phyloP scores from a whole-genome alignment of 2,888 invertebrate species.

The Lordiphosa andalusiaca region DNA sequence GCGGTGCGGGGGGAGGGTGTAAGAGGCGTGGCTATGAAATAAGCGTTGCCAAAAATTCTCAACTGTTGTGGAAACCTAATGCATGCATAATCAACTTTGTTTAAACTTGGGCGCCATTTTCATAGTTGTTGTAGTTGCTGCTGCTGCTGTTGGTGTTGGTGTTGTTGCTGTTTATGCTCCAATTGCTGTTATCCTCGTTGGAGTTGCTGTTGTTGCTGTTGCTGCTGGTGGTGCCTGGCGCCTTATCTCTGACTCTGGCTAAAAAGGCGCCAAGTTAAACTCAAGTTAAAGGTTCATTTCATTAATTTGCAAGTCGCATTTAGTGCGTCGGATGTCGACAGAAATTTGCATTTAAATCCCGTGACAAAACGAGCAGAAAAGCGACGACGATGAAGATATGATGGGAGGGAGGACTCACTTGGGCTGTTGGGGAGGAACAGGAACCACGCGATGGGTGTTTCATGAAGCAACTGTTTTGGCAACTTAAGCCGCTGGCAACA shows the following conservation, averaged over 20 bases:
- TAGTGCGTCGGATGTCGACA: constrained; percentile 70
- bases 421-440: constrained; percentile 26
- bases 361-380: constrained; percentile 72
- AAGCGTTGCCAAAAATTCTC: constrained; percentile 64
- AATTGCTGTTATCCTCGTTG: constrained; percentile 47
- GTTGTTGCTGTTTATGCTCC: constrained; percentile 61
- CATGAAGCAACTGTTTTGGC: too few species aligned
- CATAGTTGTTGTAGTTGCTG: constrained; percentile 26
- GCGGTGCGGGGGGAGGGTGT: not conserved
- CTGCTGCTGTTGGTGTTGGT: constrained; percentile 15
- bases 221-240: constrained; percentile 39
- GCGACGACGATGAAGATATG: constrained; percentile 22
- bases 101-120: constrained; percentile 68
- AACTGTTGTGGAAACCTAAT: constrained; percentile 69
- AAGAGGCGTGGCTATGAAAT: constrained; percentile 61
- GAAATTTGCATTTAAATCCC: constrained; percentile 74
- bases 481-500: too few species aligned
- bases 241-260: constrained; percentile 57
- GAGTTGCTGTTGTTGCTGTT: constrained; percentile 11
- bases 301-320: constrained; percentile 76
- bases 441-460: not conserved
- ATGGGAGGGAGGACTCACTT: constrained; percentile 13
- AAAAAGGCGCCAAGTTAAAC: constrained; percentile 72
- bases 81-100: constrained; percentile 76
- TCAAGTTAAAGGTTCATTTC: constrained; percentile 75